Evolutionary conservation across 2,113 vertebrate genomes (phyloP).

Genomic region (Campylorhamphus procurvoides): DNA sequence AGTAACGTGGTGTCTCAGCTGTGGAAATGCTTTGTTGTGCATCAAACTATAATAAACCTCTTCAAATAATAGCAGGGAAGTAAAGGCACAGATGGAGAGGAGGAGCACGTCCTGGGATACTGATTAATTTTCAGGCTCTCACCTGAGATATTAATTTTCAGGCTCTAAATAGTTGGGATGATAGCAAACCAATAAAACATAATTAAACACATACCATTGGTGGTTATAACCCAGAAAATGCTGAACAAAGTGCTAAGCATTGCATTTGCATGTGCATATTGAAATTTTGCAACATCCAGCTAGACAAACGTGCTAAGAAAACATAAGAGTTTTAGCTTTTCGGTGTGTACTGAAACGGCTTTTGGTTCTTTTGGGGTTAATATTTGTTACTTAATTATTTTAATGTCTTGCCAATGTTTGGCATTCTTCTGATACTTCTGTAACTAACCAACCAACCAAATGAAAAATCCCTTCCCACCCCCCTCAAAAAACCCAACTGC

Average conservation of each 20-base stretch:
- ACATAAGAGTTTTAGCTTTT: neutral
- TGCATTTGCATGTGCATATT: neutral
- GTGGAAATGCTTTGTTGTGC: conserved; percentile 37
- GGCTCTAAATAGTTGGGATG: conserved; percentile 6
- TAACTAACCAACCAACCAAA: neutral
- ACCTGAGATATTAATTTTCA: conserved; percentile 33
- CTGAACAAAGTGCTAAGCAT: neutral
- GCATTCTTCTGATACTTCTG: neutral
- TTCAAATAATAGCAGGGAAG: conserved; percentile 38
- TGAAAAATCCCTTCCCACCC: neutral
- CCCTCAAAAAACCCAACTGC: neutral
- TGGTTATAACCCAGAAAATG: neutral
- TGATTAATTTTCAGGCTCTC: conserved; percentile 32
- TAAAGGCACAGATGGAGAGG: conserved; percentile 48
- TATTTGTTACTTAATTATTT: neutral
- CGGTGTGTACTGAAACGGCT: neutral
- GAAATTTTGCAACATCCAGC: neutral
- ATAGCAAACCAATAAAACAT: conserved; percentile 42
- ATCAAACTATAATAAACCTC: conserved; percentile 57
- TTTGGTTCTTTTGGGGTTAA: neutral
- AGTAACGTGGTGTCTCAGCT: conserved; percentile 50
- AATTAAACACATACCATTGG: neutral
- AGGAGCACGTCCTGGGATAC: conserved; percentile 36
- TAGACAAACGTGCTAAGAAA: neutral
- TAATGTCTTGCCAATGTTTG: neutral